Conservation (phyloP, 1,140 invertebrate genomes). For the Maconellicoccus hirsutus region DNA sequence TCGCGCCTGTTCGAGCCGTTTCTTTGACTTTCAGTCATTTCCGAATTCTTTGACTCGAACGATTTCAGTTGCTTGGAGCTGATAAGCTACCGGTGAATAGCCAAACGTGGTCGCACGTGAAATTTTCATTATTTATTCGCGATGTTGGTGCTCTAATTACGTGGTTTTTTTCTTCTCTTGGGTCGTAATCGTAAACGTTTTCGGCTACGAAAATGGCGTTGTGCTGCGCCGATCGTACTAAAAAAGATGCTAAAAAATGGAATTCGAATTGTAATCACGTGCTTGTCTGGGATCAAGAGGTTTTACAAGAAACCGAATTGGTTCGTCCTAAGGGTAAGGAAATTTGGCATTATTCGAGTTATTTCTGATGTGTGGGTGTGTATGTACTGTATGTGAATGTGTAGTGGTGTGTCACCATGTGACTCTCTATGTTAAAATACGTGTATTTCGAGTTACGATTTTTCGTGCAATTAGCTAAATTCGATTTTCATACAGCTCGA, state of each 20-base stretch:
- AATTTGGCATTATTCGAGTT: too few species aligned
- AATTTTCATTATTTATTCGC: neutral
- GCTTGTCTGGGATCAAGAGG: constrained; percentile 4
- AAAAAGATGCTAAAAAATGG: neutral
- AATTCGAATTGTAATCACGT: neutral
- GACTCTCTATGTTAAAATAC: too few species aligned
- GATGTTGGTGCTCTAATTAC: neutral
- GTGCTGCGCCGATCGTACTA: neutral
- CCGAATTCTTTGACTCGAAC: neutral
- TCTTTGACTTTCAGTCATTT: constrained; percentile 5
- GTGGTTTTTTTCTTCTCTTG: neutral
- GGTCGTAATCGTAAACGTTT: neutral
- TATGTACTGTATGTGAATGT: too few species aligned
- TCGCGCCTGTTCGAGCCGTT: neutral
- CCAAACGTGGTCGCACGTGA: neutral
- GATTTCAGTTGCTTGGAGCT: neutral
- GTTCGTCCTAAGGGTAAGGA: neutral
- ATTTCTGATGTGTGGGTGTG: too few species aligned
- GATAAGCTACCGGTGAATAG: neutral
- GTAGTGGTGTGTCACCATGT: too few species aligned
- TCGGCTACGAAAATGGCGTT: neutral
- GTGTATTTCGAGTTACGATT: too few species aligned
- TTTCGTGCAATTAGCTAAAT: too few species aligned
- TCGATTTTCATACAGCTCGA: too few species aligned
- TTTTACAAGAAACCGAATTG: neutral